Base-by-base conservation (phyloP, 2,113 vertebrate species). In the Hydropotes inermis region DNA sequence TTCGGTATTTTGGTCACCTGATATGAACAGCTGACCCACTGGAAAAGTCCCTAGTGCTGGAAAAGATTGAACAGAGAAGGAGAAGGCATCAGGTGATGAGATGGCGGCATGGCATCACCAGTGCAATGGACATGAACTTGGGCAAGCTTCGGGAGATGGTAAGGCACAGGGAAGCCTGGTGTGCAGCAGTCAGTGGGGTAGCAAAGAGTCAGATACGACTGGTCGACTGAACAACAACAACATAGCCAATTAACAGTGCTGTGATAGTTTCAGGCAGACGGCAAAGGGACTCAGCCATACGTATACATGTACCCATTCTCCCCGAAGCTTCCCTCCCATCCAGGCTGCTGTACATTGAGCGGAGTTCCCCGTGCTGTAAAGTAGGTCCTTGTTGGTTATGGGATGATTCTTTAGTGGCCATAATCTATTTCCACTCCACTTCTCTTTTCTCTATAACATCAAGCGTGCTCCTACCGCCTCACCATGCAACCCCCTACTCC, bases 21-120 rank as follows among this genome's bases (percentile, higher is more conserved):
- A 39, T 70, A 70, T 19, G 36, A 39, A 70, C 2, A 39, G 67
- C 67, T 70, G 67, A 39, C 67, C 67, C n/a, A 13, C 0, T 70
- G 67, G 67, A 70, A 39, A 70, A 39, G 23, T 43, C 70, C 70
- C 70, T 14, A 23, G 27, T 76, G 36, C 23, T 76, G 36, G 70
- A 2, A 76, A 76, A 43, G 36, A 76, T 3, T 14, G 36, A 43
- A 23, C 23, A 36, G 2, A 74, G 70, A 7, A 76, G 70, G 10
- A 25, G 21, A 74, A 74, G 21, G 70, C 21, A 4, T 3, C 36
- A 74, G 60, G 7, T 36, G 36, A 1, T 39, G 36, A 76, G 23
- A 76, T 7, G 70, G 70, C 3, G 0, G 70, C 12, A 7, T 1
- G 1, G 36, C 23, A 76, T 43, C 70, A 43, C 23, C 21, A 4